Evolutionary conservation across 2,113 vertebrate species (phyloP).

Genomic region (Cochlearius cochlearius): DNA sequence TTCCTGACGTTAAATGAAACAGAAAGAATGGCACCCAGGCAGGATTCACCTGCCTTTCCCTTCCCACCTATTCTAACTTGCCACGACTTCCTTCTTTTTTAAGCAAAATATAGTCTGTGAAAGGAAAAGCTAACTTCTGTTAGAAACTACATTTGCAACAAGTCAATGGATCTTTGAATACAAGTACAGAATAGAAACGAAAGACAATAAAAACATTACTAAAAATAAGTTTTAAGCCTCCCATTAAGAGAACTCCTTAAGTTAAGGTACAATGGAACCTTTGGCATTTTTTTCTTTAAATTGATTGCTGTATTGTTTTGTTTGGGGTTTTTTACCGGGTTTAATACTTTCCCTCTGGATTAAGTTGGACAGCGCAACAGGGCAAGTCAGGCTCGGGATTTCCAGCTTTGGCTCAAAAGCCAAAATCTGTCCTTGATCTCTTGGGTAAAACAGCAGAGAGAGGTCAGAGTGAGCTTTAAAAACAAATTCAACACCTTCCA

Average conservation of each 20-base stretch:
- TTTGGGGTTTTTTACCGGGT: not conserved
- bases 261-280: not conserved
- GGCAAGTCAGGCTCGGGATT: not conserved
- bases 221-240: not conserved
- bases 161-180: not conserved
- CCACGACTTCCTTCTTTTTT: not conserved
- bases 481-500: not conserved
- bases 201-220: not conserved
- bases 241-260: not conserved
- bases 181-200: not conserved
- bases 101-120: not conserved
- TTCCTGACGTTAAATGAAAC: not conserved
- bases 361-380: not conserved
- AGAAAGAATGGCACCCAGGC: not conserved
- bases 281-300: not conserved
- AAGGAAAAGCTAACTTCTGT: not conserved
- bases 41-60: not conserved
- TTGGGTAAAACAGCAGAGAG: not conserved
- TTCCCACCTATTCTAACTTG: not conserved
- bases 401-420: constrained; percentile 3
- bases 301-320: not conserved
- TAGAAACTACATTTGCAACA: not conserved
- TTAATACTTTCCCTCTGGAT: not conserved
- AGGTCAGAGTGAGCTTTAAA: constrained; percentile 16
- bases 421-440: not conserved